Conservation (phyloP, 2,888 invertebrate genomes). For the Alloscopus bannaensis region DNA sequence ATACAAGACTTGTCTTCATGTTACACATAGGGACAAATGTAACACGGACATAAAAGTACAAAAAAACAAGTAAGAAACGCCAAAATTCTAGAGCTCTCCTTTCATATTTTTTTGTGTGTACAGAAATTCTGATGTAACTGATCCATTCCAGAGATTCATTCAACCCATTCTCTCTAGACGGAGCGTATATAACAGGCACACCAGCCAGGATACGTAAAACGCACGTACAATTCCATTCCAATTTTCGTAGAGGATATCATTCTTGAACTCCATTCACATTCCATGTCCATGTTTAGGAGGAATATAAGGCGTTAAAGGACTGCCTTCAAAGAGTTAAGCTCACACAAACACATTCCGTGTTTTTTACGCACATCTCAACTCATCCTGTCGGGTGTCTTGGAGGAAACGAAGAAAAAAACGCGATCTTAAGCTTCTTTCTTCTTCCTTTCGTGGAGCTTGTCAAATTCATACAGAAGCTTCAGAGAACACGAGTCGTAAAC, state of each 20-base stretch:
- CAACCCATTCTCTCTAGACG: not conserved
- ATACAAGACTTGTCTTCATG: no score
- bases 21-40: no score
- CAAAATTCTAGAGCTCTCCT: not conserved
- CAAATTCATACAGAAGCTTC: no score
- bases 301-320: no score
- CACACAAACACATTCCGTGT: no score
- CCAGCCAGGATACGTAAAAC: not conserved
- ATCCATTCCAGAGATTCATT: constrained; percentile 18
- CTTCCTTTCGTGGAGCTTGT: no score
- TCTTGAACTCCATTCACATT: constrained; percentile 18
- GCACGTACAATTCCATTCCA: not conserved
- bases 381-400: no score
- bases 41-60: not conserved
- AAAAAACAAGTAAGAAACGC: not conserved
- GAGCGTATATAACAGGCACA: not conserved
- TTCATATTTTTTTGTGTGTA: not conserved
- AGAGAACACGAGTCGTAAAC: no score
- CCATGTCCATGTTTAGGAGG: constrained; percentile 30
- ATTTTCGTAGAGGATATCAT: not conserved
- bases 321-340: no score
- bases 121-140: constrained; percentile 8
- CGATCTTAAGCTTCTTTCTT: constrained; percentile 3
- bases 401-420: not conserved
- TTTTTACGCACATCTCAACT: no score